Conservation (phyloP, 1,140 invertebrate species). For the Cherax quadricarinatus region DNA sequence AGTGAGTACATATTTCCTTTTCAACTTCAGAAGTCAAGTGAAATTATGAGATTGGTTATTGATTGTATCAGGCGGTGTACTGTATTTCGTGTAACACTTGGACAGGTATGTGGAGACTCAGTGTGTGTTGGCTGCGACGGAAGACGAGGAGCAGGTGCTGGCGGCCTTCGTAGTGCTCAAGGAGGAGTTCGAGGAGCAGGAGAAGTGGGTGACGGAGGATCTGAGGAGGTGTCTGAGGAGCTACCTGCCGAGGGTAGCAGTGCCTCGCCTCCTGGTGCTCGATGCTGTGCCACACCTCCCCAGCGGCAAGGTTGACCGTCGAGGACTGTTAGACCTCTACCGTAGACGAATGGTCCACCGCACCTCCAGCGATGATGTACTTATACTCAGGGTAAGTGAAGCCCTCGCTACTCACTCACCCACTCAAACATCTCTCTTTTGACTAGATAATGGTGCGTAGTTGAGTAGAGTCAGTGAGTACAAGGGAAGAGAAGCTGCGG, state of each 20-base stretch:
- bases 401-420: too few species aligned
- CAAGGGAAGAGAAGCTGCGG: too few species aligned
- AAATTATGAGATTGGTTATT: too few species aligned
- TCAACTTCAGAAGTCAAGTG: too few species aligned
- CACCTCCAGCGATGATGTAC: constrained; percentile 32
- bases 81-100: too few species aligned
- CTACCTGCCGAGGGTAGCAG: constrained; percentile 44
- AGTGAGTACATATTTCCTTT: too few species aligned
- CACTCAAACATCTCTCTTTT: too few species aligned
- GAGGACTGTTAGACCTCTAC: constrained; percentile 32
- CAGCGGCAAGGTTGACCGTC: constrained; percentile 63
- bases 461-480: too few species aligned
- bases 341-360: constrained; percentile 36
- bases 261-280: constrained; percentile 46
- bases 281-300: constrained; percentile 49
- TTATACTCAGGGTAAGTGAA: constrained; percentile 53
- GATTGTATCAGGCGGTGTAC: too few species aligned
- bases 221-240: constrained; percentile 33
- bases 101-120: constrained; percentile 41
- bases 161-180: constrained; percentile 53
- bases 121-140: constrained; percentile 38
- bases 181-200: constrained; percentile 40
- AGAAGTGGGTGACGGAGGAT: constrained; percentile 47
- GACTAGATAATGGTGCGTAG: too few species aligned
- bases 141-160: constrained; percentile 46